Percentiles rank a stretch among this genome's conserved stretches.
phyloP scores from a whole-genome alignment of 2,113 vertebrate genomes.

The Ochotona princeps region DNA sequence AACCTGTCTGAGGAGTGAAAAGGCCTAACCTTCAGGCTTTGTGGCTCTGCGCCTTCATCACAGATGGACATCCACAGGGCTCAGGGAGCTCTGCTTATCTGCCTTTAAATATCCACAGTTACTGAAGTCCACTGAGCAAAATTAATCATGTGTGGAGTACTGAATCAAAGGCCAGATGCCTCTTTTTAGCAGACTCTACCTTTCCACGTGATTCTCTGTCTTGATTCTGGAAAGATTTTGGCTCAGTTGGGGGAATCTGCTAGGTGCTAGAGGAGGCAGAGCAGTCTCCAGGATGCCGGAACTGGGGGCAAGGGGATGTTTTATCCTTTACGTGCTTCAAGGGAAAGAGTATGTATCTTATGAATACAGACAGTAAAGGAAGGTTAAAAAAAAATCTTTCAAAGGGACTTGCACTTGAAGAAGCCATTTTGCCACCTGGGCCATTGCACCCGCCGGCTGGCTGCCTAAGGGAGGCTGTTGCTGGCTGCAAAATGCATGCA shows the following conservation, averaged over 20 bases:
- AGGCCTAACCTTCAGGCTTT: not conserved
- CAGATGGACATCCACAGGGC: not conserved
- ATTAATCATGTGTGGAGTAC: not conserved
- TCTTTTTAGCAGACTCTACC: not conserved
- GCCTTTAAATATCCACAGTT: not conserved
- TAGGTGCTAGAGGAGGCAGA: not conserved
- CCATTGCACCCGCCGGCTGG: not conserved
- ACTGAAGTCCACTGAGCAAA: not conserved
- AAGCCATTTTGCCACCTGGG: not conserved
- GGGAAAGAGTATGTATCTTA: not conserved
- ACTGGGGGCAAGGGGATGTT: not conserved
- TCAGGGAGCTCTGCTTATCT: not conserved
- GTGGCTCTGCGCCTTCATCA: not conserved
- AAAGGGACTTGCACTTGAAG: accelerated
- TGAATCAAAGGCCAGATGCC: not conserved
- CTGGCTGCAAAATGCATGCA: not conserved
- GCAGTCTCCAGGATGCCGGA: not conserved
- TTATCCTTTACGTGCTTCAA: not conserved
- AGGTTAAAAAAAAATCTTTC: not conserved
- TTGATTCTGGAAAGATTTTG: not conserved
- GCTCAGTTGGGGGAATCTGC: not conserved
- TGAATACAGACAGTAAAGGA: not conserved
- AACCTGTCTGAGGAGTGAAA: slow-evolving; percentile 14
- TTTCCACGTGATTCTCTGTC: not conserved
- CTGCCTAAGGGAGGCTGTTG: not conserved